A percentile compares a stretch with the other conserved stretches of the same genome.
Conservation (phyloP, 2,888 invertebrate species). For the Conistra vaccinii region DNA sequence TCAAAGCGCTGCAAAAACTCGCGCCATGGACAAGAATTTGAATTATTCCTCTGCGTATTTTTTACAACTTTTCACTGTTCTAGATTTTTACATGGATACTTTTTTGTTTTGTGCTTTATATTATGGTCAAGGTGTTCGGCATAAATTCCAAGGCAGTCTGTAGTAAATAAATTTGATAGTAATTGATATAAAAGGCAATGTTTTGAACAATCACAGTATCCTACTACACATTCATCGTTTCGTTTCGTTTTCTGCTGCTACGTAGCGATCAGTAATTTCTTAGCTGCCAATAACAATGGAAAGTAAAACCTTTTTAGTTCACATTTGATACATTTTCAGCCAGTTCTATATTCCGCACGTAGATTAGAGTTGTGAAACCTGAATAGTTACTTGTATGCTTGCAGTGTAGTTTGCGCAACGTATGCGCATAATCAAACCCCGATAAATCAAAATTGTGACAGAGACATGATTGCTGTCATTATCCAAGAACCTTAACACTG, state of each 20-base stretch:
- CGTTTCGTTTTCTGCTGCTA: background rate
- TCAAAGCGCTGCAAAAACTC: constrained; percentile 64
- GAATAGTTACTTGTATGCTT: constrained; percentile 32
- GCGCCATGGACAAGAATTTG: constrained; percentile 56
- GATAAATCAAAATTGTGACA: constrained; percentile 59
- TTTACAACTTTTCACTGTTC: constrained; percentile 70
- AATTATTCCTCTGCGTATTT: constrained; percentile 54
- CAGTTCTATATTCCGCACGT: constrained; percentile 19
- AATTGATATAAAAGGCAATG: background rate
- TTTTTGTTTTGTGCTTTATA: constrained; percentile 45
- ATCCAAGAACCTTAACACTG: constrained; percentile 30
- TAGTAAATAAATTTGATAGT: constrained; percentile 26
- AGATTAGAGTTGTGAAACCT: constrained; percentile 45
- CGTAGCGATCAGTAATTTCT: background rate
- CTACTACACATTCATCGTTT: background rate
- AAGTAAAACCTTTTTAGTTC: constrained; percentile 5
- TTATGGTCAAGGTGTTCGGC: constrained; percentile 64
- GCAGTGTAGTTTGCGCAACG: constrained; percentile 48
- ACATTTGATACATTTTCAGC: constrained; percentile 36
- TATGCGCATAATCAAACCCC: constrained; percentile 52
- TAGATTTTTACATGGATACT: constrained; percentile 51
- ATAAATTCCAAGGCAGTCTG: constrained; percentile 44
- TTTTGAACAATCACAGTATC: constrained; percentile 11
- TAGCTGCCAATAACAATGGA: constrained; percentile 7
- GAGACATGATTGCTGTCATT: constrained; percentile 58